These are phyloP conservation scores for Phycodurus eques DNA, from an alignment of 2,113 vertebrate genomes.

Conservation along the genomic window DNA sequence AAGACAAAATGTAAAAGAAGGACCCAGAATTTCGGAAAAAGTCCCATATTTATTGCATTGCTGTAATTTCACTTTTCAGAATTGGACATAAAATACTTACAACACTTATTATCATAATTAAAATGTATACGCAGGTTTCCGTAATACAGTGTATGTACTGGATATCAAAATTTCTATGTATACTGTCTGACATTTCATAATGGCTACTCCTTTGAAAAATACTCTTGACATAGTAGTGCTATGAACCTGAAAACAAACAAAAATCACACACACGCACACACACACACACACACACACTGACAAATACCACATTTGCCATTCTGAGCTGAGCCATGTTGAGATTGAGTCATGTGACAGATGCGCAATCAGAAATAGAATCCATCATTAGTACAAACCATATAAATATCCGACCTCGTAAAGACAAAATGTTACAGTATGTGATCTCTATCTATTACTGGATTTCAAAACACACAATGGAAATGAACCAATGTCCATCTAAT, in stretches of 20 bases:
- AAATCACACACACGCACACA: conserved; percentile 33
- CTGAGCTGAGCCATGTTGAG: conserved; percentile 16
- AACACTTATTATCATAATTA: conserved; percentile 50
- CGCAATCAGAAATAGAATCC: conserved; percentile 40
- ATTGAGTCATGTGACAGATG: conserved; percentile 32
- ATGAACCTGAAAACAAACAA: conserved; percentile 47
- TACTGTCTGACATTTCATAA: conserved; percentile 50
- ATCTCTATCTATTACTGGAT: conserved; percentile 10
- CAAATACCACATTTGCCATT: conserved; percentile 44
- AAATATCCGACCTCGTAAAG: conserved; percentile 37
- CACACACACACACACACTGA: conserved; percentile 28
- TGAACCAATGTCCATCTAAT: conserved; percentile 16
- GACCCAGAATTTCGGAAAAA: conserved; percentile 42
- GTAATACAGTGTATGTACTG: conserved; percentile 51
- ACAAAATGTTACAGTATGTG: not conserved
- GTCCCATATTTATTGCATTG: conserved; percentile 63
- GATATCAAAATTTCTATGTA: conserved; percentile 63
- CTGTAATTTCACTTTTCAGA: conserved; percentile 60
- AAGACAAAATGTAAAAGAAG: not conserved
- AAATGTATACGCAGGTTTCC: conserved; percentile 56
- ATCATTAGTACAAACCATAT: conserved; percentile 50
- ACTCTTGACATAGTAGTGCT: conserved; percentile 47
- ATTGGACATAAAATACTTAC: conserved; percentile 46
- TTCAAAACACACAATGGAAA: conserved; percentile 33
- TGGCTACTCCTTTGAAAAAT: conserved; percentile 62